Base-by-base conservation (phyloP, 2,888 invertebrate species). In the Epicampocera succincta region DNA sequence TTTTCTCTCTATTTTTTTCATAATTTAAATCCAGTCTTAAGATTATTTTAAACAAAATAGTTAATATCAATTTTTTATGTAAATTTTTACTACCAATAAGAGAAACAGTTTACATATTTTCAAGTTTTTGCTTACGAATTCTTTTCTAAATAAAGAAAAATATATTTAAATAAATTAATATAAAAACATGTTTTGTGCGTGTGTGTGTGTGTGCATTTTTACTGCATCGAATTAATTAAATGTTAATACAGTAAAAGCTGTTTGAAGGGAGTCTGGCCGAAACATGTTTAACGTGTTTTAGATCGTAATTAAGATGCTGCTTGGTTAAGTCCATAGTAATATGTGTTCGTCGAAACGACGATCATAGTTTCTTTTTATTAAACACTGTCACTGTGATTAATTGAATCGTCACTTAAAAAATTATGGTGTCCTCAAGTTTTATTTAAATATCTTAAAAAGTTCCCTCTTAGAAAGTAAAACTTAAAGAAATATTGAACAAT, bases 51-150 rank as follows among this genome's bases (percentile, higher is more conserved):
- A 52, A 76, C 33, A 68, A 21, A 25, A 40, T n/a, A 25, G 50
- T 66, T n/a, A 60, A 21, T 44, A 65, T 38, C 4, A 38, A 17
- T 60, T 68, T 44, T 61, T 61, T 60, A 75, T 75, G 68, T 75
- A 75, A 75, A 75, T 75, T 76, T 60, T 76, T 42, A 71, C 52
- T 60, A 72, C 58, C 65, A 78, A 72, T 78, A 65, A 46, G 9
- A 46, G 9, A 25, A 25, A 25, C 25, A 40, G 63, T 73, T 54
- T n/a, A 50, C 17, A 58, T 66, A 13, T 75, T 29, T 58, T 52
- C 12, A 52, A 15, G 3, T 61, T 29, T 72, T 33, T 50, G 13
- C 56, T 44, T 72, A 65, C 50, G 58, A 78, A 61, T 71, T 72
- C 50, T 42, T 21, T 33, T 33, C 1, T 8, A 33, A 33, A 8